Evolutionary conservation across 2,888 invertebrate genomes (phyloP).

Genomic region (Gandaritis pyraliata): DNA sequence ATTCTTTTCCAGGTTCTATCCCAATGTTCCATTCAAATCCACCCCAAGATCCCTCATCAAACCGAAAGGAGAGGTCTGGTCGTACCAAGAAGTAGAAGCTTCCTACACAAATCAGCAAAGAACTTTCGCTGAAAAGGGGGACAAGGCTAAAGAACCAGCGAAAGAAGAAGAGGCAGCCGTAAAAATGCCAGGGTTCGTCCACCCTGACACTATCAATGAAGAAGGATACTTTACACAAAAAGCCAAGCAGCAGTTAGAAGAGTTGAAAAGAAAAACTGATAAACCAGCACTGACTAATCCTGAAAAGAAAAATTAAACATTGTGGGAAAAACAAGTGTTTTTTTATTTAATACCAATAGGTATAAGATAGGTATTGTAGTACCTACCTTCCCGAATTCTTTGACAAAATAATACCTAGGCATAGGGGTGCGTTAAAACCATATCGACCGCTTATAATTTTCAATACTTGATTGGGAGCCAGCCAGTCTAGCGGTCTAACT

Average conservation of each 20-base stretch:
- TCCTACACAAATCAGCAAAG: conserved; percentile 7
- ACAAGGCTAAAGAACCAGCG: conserved; percentile 35
- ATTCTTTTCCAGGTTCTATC: conserved; percentile 22
- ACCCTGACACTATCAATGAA: conserved; percentile 49
- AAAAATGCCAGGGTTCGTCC: conserved; percentile 56
- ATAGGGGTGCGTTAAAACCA: too few species aligned
- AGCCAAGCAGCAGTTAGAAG: conserved; percentile 51
- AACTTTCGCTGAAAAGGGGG: conserved; percentile 17
- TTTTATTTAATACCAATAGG: too few species aligned
- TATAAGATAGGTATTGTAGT: too few species aligned
- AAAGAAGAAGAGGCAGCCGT: conserved; percentile 13
- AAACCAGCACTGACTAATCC: conserved; percentile 44
- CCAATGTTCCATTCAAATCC: conserved; percentile 25
- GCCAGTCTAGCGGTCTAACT: too few species aligned
- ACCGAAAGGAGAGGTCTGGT: conserved; percentile 11
- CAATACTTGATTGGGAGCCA: too few species aligned
- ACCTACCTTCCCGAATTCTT: too few species aligned
- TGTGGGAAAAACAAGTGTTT: not conserved
- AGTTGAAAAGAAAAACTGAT: conserved; percentile 51
- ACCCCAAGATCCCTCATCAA: conserved; percentile 21
- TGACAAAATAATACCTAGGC: too few species aligned
- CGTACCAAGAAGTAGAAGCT: conserved; percentile 18
- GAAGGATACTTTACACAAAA: conserved; percentile 55
- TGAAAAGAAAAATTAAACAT: conserved; percentile 45
- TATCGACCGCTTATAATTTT: too few species aligned